Percentiles rank a stretch among this genome's conserved stretches.
phyloP scores from a whole-genome alignment of 2,113 vertebrate species.

The Tetraodon nigroviridis region DNA sequence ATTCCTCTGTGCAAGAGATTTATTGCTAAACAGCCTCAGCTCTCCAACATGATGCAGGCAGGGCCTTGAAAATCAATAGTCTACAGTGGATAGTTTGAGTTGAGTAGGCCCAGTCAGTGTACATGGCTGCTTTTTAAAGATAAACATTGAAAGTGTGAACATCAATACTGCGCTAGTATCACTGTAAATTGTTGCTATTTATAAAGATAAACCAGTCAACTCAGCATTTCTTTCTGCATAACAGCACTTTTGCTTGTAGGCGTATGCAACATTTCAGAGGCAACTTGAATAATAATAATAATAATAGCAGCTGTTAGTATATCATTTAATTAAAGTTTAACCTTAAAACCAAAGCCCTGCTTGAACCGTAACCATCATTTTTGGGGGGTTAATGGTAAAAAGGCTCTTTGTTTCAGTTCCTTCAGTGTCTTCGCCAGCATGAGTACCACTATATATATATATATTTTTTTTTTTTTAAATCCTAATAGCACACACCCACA shows the following conservation, averaged over 20 bases:
- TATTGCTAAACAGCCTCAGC: slow-evolving; percentile 31
- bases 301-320: background rate
- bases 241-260: too few relatives aligned
- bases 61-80: slow-evolving; percentile 23
- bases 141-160: background rate
- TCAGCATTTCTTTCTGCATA: too few relatives aligned
- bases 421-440: too few relatives aligned
- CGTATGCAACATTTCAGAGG: too few relatives aligned
- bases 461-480: too few relatives aligned
- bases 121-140: slow-evolving; percentile 28
- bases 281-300: too few relatives aligned
- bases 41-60: slow-evolving; percentile 26
- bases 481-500: background rate
- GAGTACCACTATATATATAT: too few relatives aligned
- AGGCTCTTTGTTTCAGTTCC: too few relatives aligned
- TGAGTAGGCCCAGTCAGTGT: slow-evolving; percentile 12
- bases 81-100: slow-evolving; percentile 15
- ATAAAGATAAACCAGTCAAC: background rate
- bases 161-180: background rate
- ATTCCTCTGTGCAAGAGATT: slow-evolving; percentile 8
- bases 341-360: too few relatives aligned
- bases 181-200: background rate
- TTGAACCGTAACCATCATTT: background rate
- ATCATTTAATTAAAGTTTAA: too few relatives aligned
- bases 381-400: too few relatives aligned